Evolutionary conservation across 2,113 vertebrate species (phyloP).

Genomic region (Gymnarchus niloticus): DNA sequence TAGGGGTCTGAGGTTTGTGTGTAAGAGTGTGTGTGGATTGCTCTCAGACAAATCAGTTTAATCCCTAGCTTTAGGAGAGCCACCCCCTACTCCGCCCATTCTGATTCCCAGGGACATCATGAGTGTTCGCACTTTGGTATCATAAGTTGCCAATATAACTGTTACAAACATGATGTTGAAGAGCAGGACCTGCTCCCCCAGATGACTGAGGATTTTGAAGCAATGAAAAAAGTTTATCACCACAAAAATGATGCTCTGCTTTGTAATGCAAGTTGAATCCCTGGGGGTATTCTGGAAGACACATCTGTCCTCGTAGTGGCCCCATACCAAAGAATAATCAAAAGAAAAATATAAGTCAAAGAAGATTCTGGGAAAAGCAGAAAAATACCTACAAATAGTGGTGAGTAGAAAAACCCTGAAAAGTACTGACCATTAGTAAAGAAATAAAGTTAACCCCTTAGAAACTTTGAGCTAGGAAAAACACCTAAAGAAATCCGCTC

Average conservation of each 20-base stretch:
- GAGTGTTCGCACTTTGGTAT: not conserved
- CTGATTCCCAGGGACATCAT: not conserved
- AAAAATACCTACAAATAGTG: not conserved
- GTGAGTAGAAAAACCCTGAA: not conserved
- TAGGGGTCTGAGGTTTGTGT: not conserved
- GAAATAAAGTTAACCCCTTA: slow-evolving; percentile 7
- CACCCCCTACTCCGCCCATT: no score
- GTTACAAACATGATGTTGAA: not conserved
- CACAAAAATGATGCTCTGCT: not conserved
- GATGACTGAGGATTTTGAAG: not conserved
- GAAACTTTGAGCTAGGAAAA: not conserved
- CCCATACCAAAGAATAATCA: not conserved
- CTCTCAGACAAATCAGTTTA: no score
- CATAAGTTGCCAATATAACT: not conserved
- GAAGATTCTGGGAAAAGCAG: not conserved
- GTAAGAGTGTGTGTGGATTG: not conserved
- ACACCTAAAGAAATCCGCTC: not conserved
- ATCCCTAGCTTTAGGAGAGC: no score
- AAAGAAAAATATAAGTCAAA: not conserved
- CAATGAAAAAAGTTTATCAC: not conserved
- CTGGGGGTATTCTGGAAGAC: not conserved
- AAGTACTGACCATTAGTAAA: not conserved
- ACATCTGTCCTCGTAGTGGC: not conserved
- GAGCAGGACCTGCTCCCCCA: not conserved
- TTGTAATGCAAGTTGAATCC: not conserved